Base-by-base conservation (phyloP, 2,797 vertebrate species). In the Lepidocolaptes lacrymiger region DNA sequence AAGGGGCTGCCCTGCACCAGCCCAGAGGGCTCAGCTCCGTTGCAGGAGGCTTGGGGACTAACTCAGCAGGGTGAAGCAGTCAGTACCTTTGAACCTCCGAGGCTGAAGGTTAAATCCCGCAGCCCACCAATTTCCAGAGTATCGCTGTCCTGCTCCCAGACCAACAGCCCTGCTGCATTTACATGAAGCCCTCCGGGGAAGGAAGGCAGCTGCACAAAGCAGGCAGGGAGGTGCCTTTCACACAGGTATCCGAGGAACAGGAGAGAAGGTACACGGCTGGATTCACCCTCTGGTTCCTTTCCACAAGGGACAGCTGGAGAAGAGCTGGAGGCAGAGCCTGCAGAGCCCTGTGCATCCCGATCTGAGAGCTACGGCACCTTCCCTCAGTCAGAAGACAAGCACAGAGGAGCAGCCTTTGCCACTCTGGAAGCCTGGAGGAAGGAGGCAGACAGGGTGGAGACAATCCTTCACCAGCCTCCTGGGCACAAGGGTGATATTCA, bases 151-250 rank as follows among this genome's bases (percentile, higher is more conserved):
- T 73, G 72, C 85, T 78, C 73, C 28, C 61, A 61, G 61, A 79
- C 86, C 87, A 92, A 13, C 39, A 90, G 67, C 67, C 69, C 83
- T 90, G 64, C 78, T 61, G 54, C 76, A 80, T 78, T 94, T 90
- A 16, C 51, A 28, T 14, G 3, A 18, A 51, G 51, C 28, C 51
- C 51, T 19, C 28, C 28, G 51, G 88, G 88, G 83, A 93, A 88
- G 88, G 83, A 93, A 88, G 64, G 89, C 89, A 93, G 85, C 76
- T 93, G 89, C 77, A 93, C 80, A 85, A 73, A 85, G 72, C 89
- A 63, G 68, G 83, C 75, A 85, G 44, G 80, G 61, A 88, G 86
- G 51, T 51, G 12, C 76, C 69, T 84, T 91, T 44, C 5, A 64
- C 51, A 48, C 89, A 93, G 88, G 90, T 93, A 73, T 46, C 17